Evolutionary conservation across 53 echinoderm and acorn worm species (phyloP).

Genomic region (Holothuria leucospilota): DNA sequence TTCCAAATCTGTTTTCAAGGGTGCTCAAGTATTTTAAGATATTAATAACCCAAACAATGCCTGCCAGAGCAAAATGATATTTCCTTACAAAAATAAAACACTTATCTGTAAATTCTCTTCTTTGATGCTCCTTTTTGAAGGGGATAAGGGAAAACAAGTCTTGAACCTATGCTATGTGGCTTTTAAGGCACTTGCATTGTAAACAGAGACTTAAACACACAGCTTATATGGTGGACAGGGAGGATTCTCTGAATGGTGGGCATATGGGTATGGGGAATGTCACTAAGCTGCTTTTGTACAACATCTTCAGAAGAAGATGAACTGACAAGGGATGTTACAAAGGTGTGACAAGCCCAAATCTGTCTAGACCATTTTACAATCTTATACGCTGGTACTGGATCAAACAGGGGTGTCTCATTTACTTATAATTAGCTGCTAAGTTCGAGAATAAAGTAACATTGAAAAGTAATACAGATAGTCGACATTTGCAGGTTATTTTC

Average conservation of each 20-base stretch:
- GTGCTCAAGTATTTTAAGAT: background rate
- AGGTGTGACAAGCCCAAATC: no score
- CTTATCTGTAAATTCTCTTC: background rate
- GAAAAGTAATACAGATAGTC: no score
- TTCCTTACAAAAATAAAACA: conserved; percentile 44
- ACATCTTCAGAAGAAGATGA: no score
- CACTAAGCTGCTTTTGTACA: no score
- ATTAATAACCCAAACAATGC: conserved; percentile 11
- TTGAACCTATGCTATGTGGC: conserved; percentile 15
- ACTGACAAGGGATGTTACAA: no score
- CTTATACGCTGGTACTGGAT: no score
- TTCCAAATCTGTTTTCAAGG: background rate
- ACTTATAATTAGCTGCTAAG: no score
- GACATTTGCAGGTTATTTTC: no score
- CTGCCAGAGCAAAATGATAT: background rate
- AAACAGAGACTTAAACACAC: background rate
- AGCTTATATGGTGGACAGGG: background rate
- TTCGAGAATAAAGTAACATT: no score
- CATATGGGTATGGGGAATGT: background rate
- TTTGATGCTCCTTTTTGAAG: background rate
- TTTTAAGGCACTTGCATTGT: conserved; percentile 43
- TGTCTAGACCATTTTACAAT: no score
- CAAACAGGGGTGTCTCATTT: no score
- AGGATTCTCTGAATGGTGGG: background rate
- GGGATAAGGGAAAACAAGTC: background rate